Evolutionary conservation across 2,113 vertebrate species (phyloP), one percentile per base, ranked within the genome.

Genomic region (Cheirogaleus medius): DNA sequence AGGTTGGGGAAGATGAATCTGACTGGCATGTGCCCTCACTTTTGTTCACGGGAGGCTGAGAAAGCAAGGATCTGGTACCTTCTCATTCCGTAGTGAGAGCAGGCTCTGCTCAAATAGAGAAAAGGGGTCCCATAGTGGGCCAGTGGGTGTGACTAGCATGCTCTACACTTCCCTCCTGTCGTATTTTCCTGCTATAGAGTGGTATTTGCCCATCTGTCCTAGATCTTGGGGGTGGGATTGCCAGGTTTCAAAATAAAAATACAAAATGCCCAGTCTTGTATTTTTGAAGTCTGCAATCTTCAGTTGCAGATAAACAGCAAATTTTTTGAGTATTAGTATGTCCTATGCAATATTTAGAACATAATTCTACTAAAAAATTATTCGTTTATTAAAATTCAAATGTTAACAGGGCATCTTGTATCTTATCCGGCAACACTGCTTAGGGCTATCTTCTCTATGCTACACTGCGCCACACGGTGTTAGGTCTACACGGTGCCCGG

Each of bases 351-450:
- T 52, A 83, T 74, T 78, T 91, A 74, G 27, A 91, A 83, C 9
- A 87, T 8, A 54, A 44, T 78, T 66, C 42, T 27, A 71, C n/a
- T 54, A 74, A 66, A 90, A 87, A 80, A 34, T 39, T 95, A 44
- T 54, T 54, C 23, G 4, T 87, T 78, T 52, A 94, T 44, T 87
- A 39, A 97, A 95, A 68, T 84, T 93, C 44, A 91, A 74, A 81
- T 90, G 54, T 47, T 78, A 91, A 80, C 8, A 42, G 20, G 29
- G 14, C 10, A 39, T 34, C 37, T 27, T 60, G 29, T 63, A 32
- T 94, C 90, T 90, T 87, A 77, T n/a, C 47, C 52, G 20, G 47
- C 52, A 88, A 29, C 12, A 3, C 47, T 78, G 23, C 58, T 58
- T 49, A 9, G 14, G 58, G 8, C 2, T 80, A 42, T 49, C 37